Percentiles rank a stretch among this genome's conserved stretches.
These are phyloP conservation scores for Sitta europaea DNA, from an alignment of 2,113 vertebrate species.

Conservation along the genomic window DNA sequence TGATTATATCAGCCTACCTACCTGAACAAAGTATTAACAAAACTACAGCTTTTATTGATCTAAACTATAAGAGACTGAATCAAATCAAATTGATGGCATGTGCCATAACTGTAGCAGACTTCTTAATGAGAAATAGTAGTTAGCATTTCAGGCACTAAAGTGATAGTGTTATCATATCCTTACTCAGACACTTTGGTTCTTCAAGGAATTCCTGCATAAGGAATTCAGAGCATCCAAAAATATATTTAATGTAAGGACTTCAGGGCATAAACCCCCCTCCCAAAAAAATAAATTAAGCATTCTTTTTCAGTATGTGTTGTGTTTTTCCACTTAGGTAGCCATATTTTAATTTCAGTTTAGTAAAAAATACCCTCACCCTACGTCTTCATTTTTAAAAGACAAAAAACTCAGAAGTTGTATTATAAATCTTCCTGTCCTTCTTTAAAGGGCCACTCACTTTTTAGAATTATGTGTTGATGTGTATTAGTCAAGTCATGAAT, in stretches of 20 bases:
- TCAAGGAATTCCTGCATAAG: not conserved
- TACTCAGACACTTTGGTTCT: not conserved
- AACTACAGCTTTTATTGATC: not conserved
- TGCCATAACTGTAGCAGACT: not conserved
- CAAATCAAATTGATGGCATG: not conserved
- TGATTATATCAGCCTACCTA: not conserved
- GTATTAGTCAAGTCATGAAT: not conserved
- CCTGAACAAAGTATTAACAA: not conserved
- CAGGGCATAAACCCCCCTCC: rapidly evolving
- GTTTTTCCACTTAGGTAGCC: not conserved
- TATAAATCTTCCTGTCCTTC: not conserved
- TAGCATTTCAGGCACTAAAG: not conserved
- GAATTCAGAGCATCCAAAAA: not conserved
- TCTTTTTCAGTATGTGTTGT: not conserved
- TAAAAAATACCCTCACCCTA: not conserved
- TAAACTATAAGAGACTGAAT: not conserved
- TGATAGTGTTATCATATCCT: not conserved
- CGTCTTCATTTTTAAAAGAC: not conserved
- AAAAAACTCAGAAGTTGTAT: not conserved
- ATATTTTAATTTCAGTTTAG: not conserved
- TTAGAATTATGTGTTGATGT: not conserved
- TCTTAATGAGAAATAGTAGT: not conserved
- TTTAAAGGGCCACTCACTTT: not conserved
- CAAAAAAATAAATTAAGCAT: not conserved
- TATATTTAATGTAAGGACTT: not conserved